Percentiles rank a stretch among this genome's conserved stretches.
Conservation (phyloP, 2,113 vertebrate genomes). For the Nibea albiflora region DNA sequence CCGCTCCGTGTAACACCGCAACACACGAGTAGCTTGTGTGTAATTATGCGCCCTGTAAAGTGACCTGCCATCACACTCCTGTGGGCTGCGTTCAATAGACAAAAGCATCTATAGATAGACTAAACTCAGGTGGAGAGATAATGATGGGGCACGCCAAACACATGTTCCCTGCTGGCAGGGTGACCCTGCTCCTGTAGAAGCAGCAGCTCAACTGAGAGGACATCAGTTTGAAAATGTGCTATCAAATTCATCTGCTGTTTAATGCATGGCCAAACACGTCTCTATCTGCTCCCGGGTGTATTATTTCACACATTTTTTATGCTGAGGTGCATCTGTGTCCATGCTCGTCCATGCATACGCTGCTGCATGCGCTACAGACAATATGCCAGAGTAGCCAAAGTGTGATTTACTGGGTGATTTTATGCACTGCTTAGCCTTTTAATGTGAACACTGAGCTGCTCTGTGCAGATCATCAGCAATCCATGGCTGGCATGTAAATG, state of each 20-base stretch:
- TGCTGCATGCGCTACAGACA: slow-evolving; percentile 1
- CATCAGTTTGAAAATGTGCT: slow-evolving; percentile 23
- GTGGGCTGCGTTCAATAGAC: slow-evolving; percentile 35
- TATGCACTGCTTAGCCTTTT: slow-evolving; percentile 37
- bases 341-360: slow-evolving; percentile 27
- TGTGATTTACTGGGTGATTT: slow-evolving; percentile 52
- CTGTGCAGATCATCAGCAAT: slow-evolving; percentile 47
- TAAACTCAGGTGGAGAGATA: slow-evolving; percentile 28
- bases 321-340: slow-evolving; percentile 21
- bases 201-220: slow-evolving; percentile 21
- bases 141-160: slow-evolving; percentile 40
- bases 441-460: slow-evolving; percentile 39
- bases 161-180: slow-evolving; percentile 30
- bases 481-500: slow-evolving; percentile 59
- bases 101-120: slow-evolving; percentile 48
- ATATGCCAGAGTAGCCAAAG: slow-evolving; percentile 22
- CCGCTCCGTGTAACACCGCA: not conserved
- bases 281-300: not conserved
- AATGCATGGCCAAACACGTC: slow-evolving; percentile 4
- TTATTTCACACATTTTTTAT: not conserved
- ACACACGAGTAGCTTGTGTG: slow-evolving; percentile 17
- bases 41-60: slow-evolving; percentile 46
- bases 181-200: slow-evolving; percentile 37
- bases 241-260: slow-evolving; percentile 6
- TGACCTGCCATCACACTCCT: slow-evolving; percentile 28